These are phyloP conservation scores for Steinernema carpocapsae DNA, from an alignment of 2,888 invertebrate species.

Conservation along the genomic window DNA sequence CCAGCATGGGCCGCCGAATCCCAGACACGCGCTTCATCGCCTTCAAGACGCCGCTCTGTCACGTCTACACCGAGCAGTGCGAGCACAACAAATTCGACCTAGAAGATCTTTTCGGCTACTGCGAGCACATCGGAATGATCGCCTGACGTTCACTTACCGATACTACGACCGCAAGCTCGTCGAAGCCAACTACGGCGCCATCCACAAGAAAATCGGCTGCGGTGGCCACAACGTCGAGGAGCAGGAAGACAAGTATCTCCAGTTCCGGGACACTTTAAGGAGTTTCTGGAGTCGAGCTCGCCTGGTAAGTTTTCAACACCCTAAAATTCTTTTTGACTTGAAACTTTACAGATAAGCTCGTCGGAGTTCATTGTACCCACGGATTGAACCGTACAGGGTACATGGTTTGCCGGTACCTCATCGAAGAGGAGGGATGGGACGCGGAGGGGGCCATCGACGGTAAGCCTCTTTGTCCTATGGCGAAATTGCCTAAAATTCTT, in stretches of 20 bases:
- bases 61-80: conserved; percentile 56
- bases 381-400: conserved; percentile 73
- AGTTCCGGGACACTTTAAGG: background rate
- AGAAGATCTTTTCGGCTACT: conserved; percentile 49
- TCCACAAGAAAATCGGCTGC: conserved; percentile 50
- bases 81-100: conserved; percentile 68
- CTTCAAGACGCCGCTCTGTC: conserved; percentile 78
- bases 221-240: conserved; percentile 46
- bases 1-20: conserved; percentile 74
- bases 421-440: conserved; percentile 7
- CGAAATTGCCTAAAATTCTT: background rate
- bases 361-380: conserved; percentile 73
- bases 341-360: conserved; percentile 47
- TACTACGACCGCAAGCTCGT: conserved; percentile 53
- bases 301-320: background rate
- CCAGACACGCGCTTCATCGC: conserved; percentile 78
- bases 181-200: background rate
- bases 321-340: background rate
- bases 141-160: conserved; percentile 70
- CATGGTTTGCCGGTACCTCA: conserved; percentile 70
- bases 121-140: conserved; percentile 63
- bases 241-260: background rate
- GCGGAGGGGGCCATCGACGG: conserved; percentile 40
- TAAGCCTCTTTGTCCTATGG: too few species aligned
- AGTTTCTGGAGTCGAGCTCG: background rate